Base-by-base conservation (phyloP, 2,888 invertebrate species). In the Acleris cristana region DNA sequence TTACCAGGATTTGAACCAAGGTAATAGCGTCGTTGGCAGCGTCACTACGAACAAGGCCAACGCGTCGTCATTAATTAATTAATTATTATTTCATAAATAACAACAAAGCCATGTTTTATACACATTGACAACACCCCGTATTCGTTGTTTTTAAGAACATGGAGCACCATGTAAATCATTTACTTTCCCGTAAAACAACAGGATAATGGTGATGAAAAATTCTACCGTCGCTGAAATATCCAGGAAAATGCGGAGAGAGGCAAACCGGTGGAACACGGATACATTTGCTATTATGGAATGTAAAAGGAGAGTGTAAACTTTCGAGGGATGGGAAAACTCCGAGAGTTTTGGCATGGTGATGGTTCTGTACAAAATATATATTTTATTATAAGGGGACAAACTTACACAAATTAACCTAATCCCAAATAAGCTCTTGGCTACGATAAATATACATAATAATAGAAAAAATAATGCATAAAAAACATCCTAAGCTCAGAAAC, bases 131-230 rank as follows among this genome's bases (percentile, higher is more conserved):
- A 45, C 2, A 45, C 14, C 16, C 16, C 3, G 48, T 48, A 48
- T 48, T 8, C 48, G n/a, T 16, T n/a, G 16, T 10, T 16, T 19
- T 14, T 18, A 30, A 26, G 23, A 48, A n/a, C n/a, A n/a, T n/a
- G n/a, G n/a, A 8, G 1, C n/a, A 6, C 5, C 57, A 48, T 45
- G 26, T 12, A 45, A n/a, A 48, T 48, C 23, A 55, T 56, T 56
- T n/a, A 23, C 23, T 48, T 14, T 23, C 8, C 8, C 18, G 10
- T 58, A 58, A 58, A 58, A 19, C 45, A 8, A 16, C 57, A 26
- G 48, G 26, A 18, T 58, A 44, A 56, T 21, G 56, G 6, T 56
- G 48, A 58, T 58, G 58, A 58, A 58, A 58, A 58, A 58, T 58
- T 58, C 58, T 23, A 57, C 44, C 26, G 16, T 48, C 3, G 14